A percentile compares a stretch with the other conserved stretches of the same genome.
Evolutionary conservation across 2,888 invertebrate species (phyloP).

Genomic region (Drosophila greeni): DNA sequence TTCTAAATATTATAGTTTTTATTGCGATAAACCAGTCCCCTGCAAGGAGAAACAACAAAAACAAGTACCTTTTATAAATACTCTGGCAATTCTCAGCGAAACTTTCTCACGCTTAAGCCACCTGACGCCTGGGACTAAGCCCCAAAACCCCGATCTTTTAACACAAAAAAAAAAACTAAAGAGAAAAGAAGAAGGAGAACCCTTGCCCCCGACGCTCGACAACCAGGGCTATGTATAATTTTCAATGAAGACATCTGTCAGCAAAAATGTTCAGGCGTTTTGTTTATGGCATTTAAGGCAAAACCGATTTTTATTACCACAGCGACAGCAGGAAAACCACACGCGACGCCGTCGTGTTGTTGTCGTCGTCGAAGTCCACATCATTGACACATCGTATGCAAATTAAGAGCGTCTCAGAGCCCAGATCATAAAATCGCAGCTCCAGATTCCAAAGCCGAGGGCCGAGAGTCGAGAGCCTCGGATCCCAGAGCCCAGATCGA

Average conservation of each 20-base stretch:
- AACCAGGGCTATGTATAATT: slow-evolving; percentile 52
- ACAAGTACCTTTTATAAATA: slow-evolving; percentile 7
- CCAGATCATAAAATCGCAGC: slow-evolving; percentile 57
- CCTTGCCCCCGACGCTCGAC: slow-evolving; percentile 3
- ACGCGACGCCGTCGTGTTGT: slow-evolving; percentile 49
- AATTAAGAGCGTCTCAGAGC: slow-evolving; percentile 69
- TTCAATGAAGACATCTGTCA: slow-evolving; percentile 78
- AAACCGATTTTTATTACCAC: slow-evolving; percentile 73
- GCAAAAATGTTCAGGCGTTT: slow-evolving; percentile 74
- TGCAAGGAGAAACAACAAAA: background rate
- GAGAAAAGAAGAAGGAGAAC: background rate
- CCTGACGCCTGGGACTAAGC: slow-evolving; percentile 56
- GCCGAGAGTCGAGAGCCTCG: background rate
- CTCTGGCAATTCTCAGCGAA: slow-evolving; percentile 19
- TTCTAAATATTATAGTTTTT: background rate
- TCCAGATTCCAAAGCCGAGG: slow-evolving; percentile 25
- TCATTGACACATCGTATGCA: slow-evolving; percentile 75
- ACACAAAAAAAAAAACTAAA: slow-evolving; percentile 14
- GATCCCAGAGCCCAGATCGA: slow-evolving; percentile 4
- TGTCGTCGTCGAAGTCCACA: slow-evolving; percentile 49
- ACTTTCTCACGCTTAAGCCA: slow-evolving; percentile 69
- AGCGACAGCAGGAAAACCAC: slow-evolving; percentile 44
- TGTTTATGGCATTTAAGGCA: slow-evolving; percentile 70
- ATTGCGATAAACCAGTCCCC: background rate
- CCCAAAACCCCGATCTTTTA: slow-evolving; percentile 25